These are phyloP conservation scores for Helicoverpa zea DNA, from an alignment of 1,140 invertebrate genomes.

Conservation along the genomic window DNA sequence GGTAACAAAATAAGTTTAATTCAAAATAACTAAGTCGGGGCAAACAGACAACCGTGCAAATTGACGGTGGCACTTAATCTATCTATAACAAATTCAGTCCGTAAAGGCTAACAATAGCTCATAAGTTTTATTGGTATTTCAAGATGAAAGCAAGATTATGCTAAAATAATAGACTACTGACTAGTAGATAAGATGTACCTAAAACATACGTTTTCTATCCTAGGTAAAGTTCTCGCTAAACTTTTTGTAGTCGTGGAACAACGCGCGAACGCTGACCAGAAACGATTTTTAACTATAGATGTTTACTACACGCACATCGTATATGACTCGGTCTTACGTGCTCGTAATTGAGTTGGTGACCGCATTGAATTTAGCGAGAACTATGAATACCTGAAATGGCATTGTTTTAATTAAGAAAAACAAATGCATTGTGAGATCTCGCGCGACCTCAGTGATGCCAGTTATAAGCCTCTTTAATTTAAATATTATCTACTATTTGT, in stretches of 20 bases:
- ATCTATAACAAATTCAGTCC: slow-evolving; percentile 43
- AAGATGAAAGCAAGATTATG: slow-evolving; percentile 45
- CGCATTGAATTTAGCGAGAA: too few relatives aligned
- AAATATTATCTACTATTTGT: not conserved
- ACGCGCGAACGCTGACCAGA: too few relatives aligned
- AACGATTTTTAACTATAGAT: too few relatives aligned
- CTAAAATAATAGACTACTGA: slow-evolving; percentile 63
- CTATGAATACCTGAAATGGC: slow-evolving; percentile 11
- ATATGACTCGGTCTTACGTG: too few relatives aligned
- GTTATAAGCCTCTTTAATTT: slow-evolving; percentile 18
- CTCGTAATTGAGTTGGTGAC: too few relatives aligned
- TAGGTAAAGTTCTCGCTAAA: slow-evolving; percentile 1
- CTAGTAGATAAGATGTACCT: slow-evolving; percentile 61
- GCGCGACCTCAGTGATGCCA: slow-evolving; percentile 9
- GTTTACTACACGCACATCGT: too few relatives aligned
- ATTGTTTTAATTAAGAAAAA: slow-evolving; percentile 38
- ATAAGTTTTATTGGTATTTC: slow-evolving; percentile 26
- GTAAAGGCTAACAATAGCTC: slow-evolving; percentile 28
- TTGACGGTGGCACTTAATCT: slow-evolving; percentile 28
- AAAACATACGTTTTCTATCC: slow-evolving; percentile 53
- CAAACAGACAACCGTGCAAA: slow-evolving; percentile 2
- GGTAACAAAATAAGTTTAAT: slow-evolving; percentile 8
- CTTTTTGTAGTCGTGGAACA: too few relatives aligned
- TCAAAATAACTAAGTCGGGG: not conserved
- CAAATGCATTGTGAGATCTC: slow-evolving; percentile 43